A percentile compares a stretch with the other conserved stretches of the same genome.
phyloP scores from a whole-genome alignment of 2,888 invertebrate species.

The Deilephila elpenor region DNA sequence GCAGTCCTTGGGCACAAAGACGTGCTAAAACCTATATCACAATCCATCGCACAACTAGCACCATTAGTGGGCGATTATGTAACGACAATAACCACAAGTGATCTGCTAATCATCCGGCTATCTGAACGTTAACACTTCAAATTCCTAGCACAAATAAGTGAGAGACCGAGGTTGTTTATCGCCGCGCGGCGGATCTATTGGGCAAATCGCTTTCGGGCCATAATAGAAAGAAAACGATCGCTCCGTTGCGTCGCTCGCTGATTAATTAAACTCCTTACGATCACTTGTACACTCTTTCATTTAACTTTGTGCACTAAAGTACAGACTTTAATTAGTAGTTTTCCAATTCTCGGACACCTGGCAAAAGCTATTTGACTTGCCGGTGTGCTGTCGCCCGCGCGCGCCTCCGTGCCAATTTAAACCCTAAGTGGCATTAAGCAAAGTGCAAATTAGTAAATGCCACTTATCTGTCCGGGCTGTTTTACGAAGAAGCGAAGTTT shows the following conservation, averaged over 20 bases:
- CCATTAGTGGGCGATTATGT: slow-evolving; percentile 71
- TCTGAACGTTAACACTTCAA: slow-evolving; percentile 75
- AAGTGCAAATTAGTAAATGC: slow-evolving; percentile 53
- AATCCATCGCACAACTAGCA: slow-evolving; percentile 63
- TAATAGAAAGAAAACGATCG: slow-evolving; percentile 75
- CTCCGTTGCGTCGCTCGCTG: slow-evolving; percentile 68
- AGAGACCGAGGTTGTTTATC: slow-evolving; percentile 66
- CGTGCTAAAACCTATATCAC: slow-evolving; percentile 74
- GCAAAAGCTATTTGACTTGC: slow-evolving; percentile 77
- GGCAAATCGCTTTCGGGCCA: slow-evolving; percentile 72
- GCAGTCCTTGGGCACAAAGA: slow-evolving; percentile 63
- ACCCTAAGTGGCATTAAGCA: slow-evolving; percentile 56
- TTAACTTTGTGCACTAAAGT: slow-evolving; percentile 68
- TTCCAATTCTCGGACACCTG: slow-evolving; percentile 78
- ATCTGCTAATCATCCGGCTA: slow-evolving; percentile 75
- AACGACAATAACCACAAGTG: slow-evolving; percentile 73
- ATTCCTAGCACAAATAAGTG: slow-evolving; percentile 71
- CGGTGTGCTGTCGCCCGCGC: slow-evolving; percentile 59
- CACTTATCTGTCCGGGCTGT: slow-evolving; percentile 49
- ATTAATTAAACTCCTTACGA: slow-evolving; percentile 80
- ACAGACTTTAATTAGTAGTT: slow-evolving; percentile 79
- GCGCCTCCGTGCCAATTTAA: slow-evolving; percentile 51
- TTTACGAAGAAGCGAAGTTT: slow-evolving; percentile 68
- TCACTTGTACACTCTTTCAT: slow-evolving; percentile 68
- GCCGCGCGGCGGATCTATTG: slow-evolving; percentile 75